phyloP scores from a whole-genome alignment of 2,113 vertebrate genomes.

The Heterochromis multidens region DNA sequence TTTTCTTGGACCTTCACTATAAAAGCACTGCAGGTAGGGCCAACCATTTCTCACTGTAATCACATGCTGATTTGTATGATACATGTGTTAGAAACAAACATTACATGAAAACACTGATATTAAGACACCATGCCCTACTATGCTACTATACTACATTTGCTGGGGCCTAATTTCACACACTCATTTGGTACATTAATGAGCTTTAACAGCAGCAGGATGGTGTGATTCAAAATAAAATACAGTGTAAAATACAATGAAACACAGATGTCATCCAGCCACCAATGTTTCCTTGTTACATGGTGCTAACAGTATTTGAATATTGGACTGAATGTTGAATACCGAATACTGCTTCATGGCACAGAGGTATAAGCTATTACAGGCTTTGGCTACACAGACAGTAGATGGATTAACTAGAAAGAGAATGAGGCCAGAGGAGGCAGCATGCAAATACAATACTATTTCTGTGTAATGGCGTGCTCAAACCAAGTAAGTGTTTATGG shows the following conservation, averaged over 20 bases:
- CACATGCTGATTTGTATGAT: not conserved
- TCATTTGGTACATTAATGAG: not conserved
- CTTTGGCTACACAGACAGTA: not conserved
- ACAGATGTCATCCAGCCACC: not conserved
- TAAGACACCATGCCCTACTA: not conserved
- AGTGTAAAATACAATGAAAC: not conserved
- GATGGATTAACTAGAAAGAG: not conserved
- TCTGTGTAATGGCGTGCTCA: not conserved
- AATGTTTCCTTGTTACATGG: not conserved
- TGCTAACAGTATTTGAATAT: not conserved
- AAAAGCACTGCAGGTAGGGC: not conserved
- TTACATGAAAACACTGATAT: not conserved
- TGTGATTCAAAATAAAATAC: not conserved
- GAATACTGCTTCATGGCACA: not conserved
- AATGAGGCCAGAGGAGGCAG: not conserved
- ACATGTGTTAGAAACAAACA: not conserved
- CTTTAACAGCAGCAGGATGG: not conserved
- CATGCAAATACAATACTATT: not conserved
- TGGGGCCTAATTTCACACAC: not conserved
- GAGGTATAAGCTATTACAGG: not conserved
- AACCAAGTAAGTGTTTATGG: not conserved
- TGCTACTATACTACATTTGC: too few species aligned
- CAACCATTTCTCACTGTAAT: not conserved
- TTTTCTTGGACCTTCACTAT: not conserved
- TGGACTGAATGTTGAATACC: too few species aligned